A percentile compares a stretch with the other conserved stretches of the same genome.
phyloP scores from a whole-genome alignment of 2,113 vertebrate genomes.

The Puntigrus tetrazona region DNA sequence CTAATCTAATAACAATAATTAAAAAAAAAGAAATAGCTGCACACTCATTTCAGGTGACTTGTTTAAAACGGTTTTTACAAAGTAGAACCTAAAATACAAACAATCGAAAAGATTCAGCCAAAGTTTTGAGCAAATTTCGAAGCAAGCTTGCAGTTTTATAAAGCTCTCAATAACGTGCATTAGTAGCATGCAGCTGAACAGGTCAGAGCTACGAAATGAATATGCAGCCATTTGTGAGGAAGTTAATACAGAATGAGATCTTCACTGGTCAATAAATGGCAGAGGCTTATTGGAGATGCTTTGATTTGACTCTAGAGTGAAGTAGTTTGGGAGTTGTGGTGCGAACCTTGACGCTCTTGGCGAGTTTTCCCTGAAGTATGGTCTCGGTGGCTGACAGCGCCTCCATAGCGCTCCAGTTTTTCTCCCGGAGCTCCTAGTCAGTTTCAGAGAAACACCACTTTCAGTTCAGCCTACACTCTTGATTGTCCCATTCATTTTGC shows the following conservation, averaged over 20 bases:
- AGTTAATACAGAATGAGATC: slow-evolving; percentile 56
- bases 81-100: background rate
- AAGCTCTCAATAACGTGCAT: background rate
- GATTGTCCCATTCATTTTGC: slow-evolving; percentile 1
- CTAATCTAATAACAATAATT: slow-evolving; percentile 59
- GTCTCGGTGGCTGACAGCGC: slow-evolving; percentile 99
- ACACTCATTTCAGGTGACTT: slow-evolving; percentile 73
- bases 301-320: slow-evolving; percentile 82
- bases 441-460: slow-evolving; percentile 96
- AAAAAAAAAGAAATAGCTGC: slow-evolving; percentile 59
- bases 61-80: background rate
- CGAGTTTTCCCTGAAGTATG: slow-evolving; percentile 99
- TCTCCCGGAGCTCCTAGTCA: slow-evolving; percentile 99
- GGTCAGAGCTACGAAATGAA: slow-evolving; percentile 66
- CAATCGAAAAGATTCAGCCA: background rate
- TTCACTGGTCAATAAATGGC: slow-evolving; percentile 65
- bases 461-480: slow-evolving; percentile 85
- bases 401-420: slow-evolving; percentile 99
- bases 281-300: slow-evolving; percentile 73
- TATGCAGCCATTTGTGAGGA: slow-evolving; percentile 71
- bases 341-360: slow-evolving; percentile 99
- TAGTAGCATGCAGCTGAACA: slow-evolving; percentile 48
- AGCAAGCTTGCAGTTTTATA: background rate
- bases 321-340: slow-evolving; percentile 78
- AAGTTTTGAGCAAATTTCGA: background rate